Evolutionary conservation across 2,113 vertebrate species (phyloP).

Genomic region (Plecotus auritus): DNA sequence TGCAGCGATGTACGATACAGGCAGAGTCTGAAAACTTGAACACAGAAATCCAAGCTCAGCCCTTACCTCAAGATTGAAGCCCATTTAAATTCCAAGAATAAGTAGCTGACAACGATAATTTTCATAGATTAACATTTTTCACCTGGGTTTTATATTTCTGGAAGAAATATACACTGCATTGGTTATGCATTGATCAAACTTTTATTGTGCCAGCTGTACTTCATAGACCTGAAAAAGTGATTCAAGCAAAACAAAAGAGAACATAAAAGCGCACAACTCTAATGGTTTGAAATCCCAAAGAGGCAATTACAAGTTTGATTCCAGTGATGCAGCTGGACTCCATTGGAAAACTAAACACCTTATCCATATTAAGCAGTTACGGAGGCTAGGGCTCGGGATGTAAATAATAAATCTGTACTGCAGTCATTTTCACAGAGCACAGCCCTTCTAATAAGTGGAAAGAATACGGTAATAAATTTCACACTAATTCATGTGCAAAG

Average conservation of each 20-base stretch:
- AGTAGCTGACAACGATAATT: conserved; percentile 80
- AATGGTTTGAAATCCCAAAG: conserved; percentile 85
- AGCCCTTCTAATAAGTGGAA: conserved; percentile 79
- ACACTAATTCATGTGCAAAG: conserved; percentile 71
- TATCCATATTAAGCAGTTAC: conserved; percentile 82
- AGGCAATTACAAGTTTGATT: conserved; percentile 85
- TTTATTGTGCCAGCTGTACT: conserved; percentile 87
- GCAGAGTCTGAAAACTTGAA: conserved; percentile 54
- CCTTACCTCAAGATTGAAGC: conserved; percentile 71
- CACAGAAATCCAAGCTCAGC: conserved; percentile 67
- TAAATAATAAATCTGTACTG: conserved; percentile 80
- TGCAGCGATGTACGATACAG: background rate
- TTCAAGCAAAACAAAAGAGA: conserved; percentile 85
- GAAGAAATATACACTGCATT: conserved; percentile 81
- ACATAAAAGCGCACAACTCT: conserved; percentile 84
- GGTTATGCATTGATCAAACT: conserved; percentile 86
- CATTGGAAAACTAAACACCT: conserved; percentile 81
- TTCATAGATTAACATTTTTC: conserved; percentile 82
- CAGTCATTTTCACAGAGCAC: conserved; percentile 76
- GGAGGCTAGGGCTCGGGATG: conserved; percentile 72
- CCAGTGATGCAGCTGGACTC: conserved; percentile 81
- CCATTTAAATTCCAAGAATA: conserved; percentile 79
- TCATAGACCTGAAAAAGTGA: conserved; percentile 85
- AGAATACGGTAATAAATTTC: conserved; percentile 77
- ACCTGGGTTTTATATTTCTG: conserved; percentile 82